These are phyloP conservation scores for Hormaphis cornu DNA, from an alignment of 1,140 invertebrate genomes.

Conservation along the genomic window DNA sequence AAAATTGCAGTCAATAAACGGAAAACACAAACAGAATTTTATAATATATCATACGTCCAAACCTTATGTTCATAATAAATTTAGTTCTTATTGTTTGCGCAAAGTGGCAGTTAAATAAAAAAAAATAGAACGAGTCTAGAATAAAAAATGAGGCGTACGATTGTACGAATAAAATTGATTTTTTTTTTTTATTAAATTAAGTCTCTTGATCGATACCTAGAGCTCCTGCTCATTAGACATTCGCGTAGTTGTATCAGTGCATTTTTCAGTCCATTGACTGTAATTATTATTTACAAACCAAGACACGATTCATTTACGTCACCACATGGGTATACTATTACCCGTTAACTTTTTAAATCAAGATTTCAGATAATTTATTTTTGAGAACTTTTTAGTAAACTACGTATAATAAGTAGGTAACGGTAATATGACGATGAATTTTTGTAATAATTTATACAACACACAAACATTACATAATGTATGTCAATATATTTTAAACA, in stretches of 20 bases:
- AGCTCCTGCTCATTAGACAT: not conserved
- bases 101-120: not conserved
- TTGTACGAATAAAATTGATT: not conserved
- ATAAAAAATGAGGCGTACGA: not conserved
- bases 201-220: not conserved
- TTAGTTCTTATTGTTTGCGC: not conserved
- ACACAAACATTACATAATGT: too few species aligned
- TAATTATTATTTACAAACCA: conserved; percentile 2
- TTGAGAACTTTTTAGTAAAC: too few species aligned
- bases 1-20: too few species aligned
- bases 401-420: too few species aligned
- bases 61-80: not conserved
- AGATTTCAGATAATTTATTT: too few species aligned
- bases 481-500: too few species aligned
- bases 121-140: not conserved
- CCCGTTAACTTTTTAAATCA: too few species aligned
- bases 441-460: too few species aligned
- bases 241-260: not conserved
- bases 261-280: not conserved
- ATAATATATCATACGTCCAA: not conserved
- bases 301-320: conserved; percentile 21
- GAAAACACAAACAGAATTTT: too few species aligned
- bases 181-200: not conserved
- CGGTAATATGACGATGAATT: too few species aligned
- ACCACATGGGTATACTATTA: not conserved